Conservation (phyloP, 1,140 invertebrate species). For the Leptinotarsa undecemlineata region DNA sequence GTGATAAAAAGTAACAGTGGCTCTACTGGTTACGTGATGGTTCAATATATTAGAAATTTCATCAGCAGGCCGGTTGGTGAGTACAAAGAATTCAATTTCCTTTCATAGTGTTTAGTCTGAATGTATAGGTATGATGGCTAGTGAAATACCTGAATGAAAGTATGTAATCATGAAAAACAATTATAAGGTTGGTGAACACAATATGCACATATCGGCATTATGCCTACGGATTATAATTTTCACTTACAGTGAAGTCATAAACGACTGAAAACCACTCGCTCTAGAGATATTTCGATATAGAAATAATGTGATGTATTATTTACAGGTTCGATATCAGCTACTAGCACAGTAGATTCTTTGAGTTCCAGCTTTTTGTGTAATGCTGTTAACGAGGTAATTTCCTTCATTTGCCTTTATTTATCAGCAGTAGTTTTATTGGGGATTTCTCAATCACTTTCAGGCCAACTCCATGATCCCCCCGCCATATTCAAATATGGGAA, state of each 20-base stretch:
- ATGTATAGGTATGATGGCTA: neutral
- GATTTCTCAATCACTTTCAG: conserved; percentile 45
- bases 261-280: no score
- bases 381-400: conserved; percentile 69
- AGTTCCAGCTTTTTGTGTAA: conserved; percentile 83
- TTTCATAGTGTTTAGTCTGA: no score
- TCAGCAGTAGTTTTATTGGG: neutral
- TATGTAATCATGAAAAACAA: no score
- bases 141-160: no score
- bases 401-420: conserved; percentile 19
- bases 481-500: conserved; percentile 78
- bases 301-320: conserved; percentile 8
- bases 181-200: no score
- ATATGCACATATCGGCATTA: neutral
- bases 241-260: no score
- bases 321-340: conserved; percentile 73
- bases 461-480: conserved; percentile 79
- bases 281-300: no score
- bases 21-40: conserved; percentile 75
- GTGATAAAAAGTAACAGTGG: conserved; percentile 65
- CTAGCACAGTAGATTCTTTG: conserved; percentile 79
- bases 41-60: conserved; percentile 79
- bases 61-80: conserved; percentile 68
- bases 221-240: neutral
- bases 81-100: neutral